A percentile compares a stretch with the other conserved stretches of the same genome.
phyloP scores from a whole-genome alignment of 2,113 vertebrate species.

The Plestiodon gilberti region DNA sequence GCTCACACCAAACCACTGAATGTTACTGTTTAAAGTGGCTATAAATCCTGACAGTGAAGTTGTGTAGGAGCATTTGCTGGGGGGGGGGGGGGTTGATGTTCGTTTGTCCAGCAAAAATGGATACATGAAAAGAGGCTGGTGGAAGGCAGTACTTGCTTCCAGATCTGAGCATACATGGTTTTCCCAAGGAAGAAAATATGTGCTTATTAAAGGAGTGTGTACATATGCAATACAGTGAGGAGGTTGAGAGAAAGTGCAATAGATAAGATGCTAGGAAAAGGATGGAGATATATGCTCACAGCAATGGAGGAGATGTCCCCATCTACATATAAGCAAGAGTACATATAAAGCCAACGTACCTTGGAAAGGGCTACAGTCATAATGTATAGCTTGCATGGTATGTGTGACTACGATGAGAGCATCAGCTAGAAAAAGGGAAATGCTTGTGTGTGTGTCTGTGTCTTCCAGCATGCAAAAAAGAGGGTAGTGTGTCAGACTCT shows the following conservation, averaged over 20 bases:
- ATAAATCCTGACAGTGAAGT: neutral
- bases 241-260: neutral
- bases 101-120: constrained; percentile 32
- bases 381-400: neutral
- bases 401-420: constrained; percentile 25
- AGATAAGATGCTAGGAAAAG: neutral
- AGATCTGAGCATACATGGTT: constrained; percentile 15
- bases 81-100: neutral
- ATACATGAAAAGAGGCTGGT: constrained; percentile 14
- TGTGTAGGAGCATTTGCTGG: neutral
- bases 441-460: constrained; percentile 20
- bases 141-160: constrained; percentile 42
- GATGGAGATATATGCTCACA: neutral
- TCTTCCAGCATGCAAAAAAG: constrained; percentile 16
- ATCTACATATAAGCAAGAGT: constrained; percentile 3
- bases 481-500: neutral
- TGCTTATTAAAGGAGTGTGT: constrained; percentile 2
- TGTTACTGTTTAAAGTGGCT: constrained; percentile 28
- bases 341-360: neutral
- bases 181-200: constrained; percentile 31
- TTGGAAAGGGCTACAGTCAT: neutral
- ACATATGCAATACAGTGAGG: neutral
- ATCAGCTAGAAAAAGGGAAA: neutral
- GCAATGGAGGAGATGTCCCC: constrained; percentile 6
- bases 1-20: constrained; percentile 36